Evolutionary conservation across 2,113 vertebrate genomes (phyloP).

Genomic region (Motacilla tschutschensis): DNA sequence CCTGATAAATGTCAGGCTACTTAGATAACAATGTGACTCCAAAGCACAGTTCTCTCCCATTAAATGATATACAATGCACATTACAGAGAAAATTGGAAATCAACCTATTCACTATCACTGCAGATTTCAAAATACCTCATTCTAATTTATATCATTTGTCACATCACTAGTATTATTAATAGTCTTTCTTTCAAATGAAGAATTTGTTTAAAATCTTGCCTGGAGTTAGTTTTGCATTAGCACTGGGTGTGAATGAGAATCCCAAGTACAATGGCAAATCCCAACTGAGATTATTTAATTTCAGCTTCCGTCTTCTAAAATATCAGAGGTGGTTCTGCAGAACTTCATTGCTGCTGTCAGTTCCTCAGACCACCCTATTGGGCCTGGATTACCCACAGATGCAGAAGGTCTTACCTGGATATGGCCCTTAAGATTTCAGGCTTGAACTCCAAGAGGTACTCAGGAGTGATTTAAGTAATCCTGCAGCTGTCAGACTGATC

Average conservation of each 20-base stretch:
- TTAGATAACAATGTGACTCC: background rate
- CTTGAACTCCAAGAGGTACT: background rate
- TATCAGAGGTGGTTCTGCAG: background rate
- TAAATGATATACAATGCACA: background rate
- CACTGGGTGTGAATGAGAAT: background rate
- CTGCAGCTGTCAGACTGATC: background rate
- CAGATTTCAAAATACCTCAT: background rate
- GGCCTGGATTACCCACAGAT: background rate
- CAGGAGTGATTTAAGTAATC: background rate
- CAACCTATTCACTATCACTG: background rate
- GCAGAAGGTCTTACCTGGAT: background rate
- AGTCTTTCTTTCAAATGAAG: background rate
- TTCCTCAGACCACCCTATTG: accelerated
- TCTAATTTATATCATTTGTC: background rate
- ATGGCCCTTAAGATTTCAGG: background rate
- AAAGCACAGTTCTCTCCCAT: background rate
- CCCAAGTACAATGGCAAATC: background rate
- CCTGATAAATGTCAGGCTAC: background rate
- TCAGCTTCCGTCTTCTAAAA: background rate
- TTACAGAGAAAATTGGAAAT: background rate
- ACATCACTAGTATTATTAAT: background rate
- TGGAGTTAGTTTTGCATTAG: background rate
- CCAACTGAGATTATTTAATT: background rate
- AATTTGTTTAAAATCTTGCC: background rate
- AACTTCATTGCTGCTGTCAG: background rate